Conservation (phyloP, 23 tunicate genomes). For the Aplidium turbinatum region DNA sequence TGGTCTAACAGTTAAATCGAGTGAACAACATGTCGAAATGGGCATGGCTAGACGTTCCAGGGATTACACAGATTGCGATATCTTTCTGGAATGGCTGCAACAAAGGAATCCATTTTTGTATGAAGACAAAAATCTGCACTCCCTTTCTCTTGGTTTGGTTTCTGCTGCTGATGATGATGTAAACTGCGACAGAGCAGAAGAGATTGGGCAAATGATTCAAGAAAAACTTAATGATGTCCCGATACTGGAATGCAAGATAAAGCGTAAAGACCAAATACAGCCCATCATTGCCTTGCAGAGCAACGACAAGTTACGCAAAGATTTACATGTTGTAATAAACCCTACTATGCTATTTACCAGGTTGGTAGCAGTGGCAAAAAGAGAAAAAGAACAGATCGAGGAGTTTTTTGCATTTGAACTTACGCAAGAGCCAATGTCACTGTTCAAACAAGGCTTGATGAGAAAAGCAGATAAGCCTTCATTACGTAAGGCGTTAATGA, state of each 20-base stretch:
- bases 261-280: not conserved
- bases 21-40: conserved; percentile 18
- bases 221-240: not conserved
- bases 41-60: conserved; percentile 1
- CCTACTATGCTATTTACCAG: conserved; percentile 1
- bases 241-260: not conserved
- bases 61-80: not conserved
- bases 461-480: conserved; percentile 16
- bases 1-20: not conserved
- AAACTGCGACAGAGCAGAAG: conserved; percentile 5
- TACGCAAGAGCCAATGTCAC: not conserved
- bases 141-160: not conserved
- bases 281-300: not conserved
- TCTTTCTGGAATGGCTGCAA: not conserved
- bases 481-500: not conserved
- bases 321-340: not conserved
- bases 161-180: conserved; percentile 1
- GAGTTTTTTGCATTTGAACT: not conserved
- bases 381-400: conserved; percentile 7
- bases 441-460: conserved; percentile 11
- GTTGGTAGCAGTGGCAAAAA: not conserved
- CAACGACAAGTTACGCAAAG: not conserved
- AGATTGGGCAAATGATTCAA: not conserved
- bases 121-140: not conserved
- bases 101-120: conserved; percentile 1